Evolutionary conservation across 1,140 invertebrate species (phyloP).

Genomic region (Ceratosolen fusciceps): DNA sequence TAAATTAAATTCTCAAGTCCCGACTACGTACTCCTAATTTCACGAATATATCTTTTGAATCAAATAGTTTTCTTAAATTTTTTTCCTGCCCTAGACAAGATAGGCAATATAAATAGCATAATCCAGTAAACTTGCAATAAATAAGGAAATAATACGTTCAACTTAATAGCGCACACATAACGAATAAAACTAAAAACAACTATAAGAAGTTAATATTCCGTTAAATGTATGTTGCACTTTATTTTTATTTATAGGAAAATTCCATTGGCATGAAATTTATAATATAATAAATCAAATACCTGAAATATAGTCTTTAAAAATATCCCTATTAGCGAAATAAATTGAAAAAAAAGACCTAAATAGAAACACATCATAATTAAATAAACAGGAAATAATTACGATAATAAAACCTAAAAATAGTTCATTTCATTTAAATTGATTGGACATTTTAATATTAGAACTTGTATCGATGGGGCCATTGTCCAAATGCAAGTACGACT

Average conservation of each 20-base stretch:
- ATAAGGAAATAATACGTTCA: neutral
- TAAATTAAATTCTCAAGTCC: neutral
- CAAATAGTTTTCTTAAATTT: neutral
- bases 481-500: too few relatives aligned
- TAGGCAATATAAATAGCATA: neutral
- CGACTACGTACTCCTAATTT: neutral
- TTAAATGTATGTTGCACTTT: neutral
- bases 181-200: neutral
- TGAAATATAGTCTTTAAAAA: too few relatives aligned
- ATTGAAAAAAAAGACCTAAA: too few relatives aligned
- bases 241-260: neutral
- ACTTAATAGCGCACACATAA: neutral
- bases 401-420: too few relatives aligned
- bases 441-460: too few relatives aligned
- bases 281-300: too few relatives aligned
- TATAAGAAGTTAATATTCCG: neutral
- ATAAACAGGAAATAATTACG: too few relatives aligned
- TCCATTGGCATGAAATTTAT: too few relatives aligned
- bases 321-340: too few relatives aligned
- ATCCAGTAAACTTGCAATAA: conserved; percentile 3
- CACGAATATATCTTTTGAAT: neutral
- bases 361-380: too few relatives aligned
- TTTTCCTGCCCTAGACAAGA: neutral
- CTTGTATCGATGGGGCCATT: too few relatives aligned
- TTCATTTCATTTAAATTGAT: too few relatives aligned